phyloP scores from a whole-genome alignment of 23 tunicate genomes.

The Halocynthia aurantium region DNA sequence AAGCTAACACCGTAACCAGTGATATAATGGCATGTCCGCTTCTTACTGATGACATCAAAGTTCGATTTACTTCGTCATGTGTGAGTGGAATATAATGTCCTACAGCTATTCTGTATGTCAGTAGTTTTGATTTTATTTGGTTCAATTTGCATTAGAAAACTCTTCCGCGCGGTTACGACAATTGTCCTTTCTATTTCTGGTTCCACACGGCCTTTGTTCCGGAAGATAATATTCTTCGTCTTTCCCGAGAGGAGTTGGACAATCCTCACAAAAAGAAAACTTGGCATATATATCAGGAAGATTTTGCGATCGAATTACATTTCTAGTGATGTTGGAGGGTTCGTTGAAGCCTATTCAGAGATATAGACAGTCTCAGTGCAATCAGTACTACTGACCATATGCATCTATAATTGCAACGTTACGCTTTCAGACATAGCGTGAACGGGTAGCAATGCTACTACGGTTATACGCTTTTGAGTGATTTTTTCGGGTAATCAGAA shows the following conservation, averaged over 20 bases:
- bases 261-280: slow-evolving; percentile 98
- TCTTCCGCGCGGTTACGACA: slow-evolving; percentile 84
- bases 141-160: slow-evolving; percentile 32
- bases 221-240: slow-evolving; percentile 23
- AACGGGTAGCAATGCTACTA: too few species aligned
- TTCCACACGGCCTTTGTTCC: slow-evolving; percentile 78
- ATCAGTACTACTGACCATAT: too few species aligned
- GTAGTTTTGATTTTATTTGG: background rate
- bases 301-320: slow-evolving; percentile 45
- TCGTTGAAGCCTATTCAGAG: background rate
- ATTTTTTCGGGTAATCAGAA: too few species aligned
- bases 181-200: slow-evolving; percentile 89
- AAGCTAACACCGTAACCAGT: slow-evolving; percentile 12
- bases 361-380: too few species aligned
- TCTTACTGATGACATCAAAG: slow-evolving; percentile 79
- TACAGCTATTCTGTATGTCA: background rate
- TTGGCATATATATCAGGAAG: slow-evolving; percentile 87
- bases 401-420: too few species aligned
- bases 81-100: slow-evolving; percentile 28
- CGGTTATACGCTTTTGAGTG: too few species aligned
- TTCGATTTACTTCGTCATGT: slow-evolving; percentile 80
- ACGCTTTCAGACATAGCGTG: too few species aligned
- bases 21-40: slow-evolving; percentile 53
- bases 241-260: slow-evolving; percentile 77
- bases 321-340: background rate